Conservation (phyloP, 2,888 invertebrate species). For the Stenurella melanura region DNA sequence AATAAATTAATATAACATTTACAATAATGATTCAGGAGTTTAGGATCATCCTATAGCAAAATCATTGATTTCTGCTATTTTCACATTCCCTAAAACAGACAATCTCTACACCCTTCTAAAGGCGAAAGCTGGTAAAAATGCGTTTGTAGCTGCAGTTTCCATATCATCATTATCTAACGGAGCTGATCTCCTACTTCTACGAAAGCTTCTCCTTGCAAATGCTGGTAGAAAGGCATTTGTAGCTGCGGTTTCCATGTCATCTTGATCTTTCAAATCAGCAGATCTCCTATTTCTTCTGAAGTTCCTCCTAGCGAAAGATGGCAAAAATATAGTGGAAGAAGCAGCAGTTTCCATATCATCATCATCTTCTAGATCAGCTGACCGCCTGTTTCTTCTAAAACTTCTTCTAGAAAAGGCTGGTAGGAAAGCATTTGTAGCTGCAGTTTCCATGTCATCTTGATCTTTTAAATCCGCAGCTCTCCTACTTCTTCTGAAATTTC, state of each 20-base stretch:
- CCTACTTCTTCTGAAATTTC: constrained; percentile 21
- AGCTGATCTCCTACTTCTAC: constrained; percentile 18
- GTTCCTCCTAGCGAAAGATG: constrained; percentile 44
- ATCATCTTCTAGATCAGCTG: constrained; percentile 1
- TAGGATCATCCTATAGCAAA: not conserved
- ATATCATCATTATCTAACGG: constrained; percentile 31
- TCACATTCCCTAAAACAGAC: not conserved
- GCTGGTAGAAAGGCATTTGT: constrained; percentile 26
- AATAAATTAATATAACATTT: constrained; percentile 18
- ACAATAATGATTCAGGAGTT: not conserved
- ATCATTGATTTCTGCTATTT: not conserved
- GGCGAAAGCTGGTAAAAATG: constrained; percentile 34
- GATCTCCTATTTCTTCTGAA: constrained; percentile 40
- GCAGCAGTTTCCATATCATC: constrained; percentile 40
- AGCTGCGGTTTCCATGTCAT: constrained; percentile 27
- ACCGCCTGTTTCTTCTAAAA: constrained; percentile 37
- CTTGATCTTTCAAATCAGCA: constrained; percentile 11
- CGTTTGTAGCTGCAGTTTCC: constrained; percentile 40
- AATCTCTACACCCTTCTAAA: constrained; percentile 24
- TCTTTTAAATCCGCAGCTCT: constrained; percentile 36
- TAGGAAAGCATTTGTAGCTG: constrained; percentile 37
- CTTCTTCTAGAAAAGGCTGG: constrained; percentile 45
- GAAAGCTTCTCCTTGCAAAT: constrained; percentile 18
- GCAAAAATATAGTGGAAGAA: constrained; percentile 39
- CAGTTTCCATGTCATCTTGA: constrained; percentile 39